Conservation (phyloP, 2,888 invertebrate species). For the Stenoptilia bipunctidactyla region DNA sequence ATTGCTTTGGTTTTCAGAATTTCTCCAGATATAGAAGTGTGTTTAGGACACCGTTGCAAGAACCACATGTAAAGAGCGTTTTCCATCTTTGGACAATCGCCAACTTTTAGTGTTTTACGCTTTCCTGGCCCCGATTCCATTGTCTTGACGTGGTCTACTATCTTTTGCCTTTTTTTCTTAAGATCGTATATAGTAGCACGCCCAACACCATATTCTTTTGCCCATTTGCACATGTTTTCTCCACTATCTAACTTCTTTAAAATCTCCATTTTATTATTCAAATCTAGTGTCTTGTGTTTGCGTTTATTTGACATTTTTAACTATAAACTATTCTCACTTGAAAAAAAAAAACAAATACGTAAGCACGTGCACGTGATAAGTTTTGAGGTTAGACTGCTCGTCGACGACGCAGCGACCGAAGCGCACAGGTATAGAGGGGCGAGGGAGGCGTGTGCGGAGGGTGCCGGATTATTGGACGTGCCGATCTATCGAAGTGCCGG, state of each 20-base stretch:
- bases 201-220: slow-evolving; percentile 18
- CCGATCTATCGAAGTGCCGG: too few species aligned
- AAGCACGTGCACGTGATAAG: slow-evolving; percentile 3
- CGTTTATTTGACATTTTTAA: slow-evolving; percentile 6
- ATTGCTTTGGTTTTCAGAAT: slow-evolving; percentile 22
- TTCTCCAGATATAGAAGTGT: slow-evolving; percentile 23
- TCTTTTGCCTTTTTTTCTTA: slow-evolving; percentile 16
- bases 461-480: too few species aligned
- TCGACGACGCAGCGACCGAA: slow-evolving; percentile 1
- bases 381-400: slow-evolving; percentile 12
- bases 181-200: slow-evolving; percentile 7
- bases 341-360: neutral
- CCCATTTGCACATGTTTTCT: slow-evolving; percentile 20
- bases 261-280: slow-evolving; percentile 19
- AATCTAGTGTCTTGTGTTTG: slow-evolving; percentile 10
- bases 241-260: slow-evolving; percentile 20
- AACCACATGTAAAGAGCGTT: slow-evolving; percentile 22
- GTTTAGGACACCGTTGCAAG: slow-evolving; percentile 19
- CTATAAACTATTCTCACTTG: slow-evolving; percentile 1
- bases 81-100: slow-evolving; percentile 22
- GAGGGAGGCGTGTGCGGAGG: too few species aligned
- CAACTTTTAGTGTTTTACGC: slow-evolving; percentile 23
- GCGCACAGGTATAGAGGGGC: too few species aligned
- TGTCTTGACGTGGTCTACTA: slow-evolving; percentile 18
- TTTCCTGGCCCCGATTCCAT: slow-evolving; percentile 20